Conservation (phyloP, 1,140 invertebrate genomes). For the Drosophila miranda region DNA sequence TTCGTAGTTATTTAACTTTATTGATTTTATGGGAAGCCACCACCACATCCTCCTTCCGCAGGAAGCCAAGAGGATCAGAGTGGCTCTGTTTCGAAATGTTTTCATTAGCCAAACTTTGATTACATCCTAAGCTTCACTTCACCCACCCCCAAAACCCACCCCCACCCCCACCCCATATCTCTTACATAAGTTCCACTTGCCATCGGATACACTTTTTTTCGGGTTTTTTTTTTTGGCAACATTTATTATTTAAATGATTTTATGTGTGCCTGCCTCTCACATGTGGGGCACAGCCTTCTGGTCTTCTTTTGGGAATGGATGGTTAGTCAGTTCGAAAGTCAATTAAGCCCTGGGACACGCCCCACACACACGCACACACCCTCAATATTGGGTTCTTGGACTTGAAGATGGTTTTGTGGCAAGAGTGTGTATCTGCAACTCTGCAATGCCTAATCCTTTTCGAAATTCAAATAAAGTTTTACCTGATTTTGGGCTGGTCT, state of each 20-base stretch:
- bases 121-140: conserved; percentile 49
- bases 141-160: not conserved
- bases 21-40: conserved; percentile 62
- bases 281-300: conserved; percentile 4
- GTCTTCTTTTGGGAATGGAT: conserved; percentile 18
- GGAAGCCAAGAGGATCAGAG: not conserved
- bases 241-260: conserved; percentile 79
- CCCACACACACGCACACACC: conserved; percentile 3
- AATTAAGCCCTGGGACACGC: conserved; percentile 56
- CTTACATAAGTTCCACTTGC: conserved; percentile 21
- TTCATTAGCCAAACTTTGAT: conserved; percentile 67
- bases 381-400: conserved; percentile 8
- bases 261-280: conserved; percentile 33
- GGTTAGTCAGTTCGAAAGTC: conserved; percentile 74
- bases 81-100: conserved; percentile 66
- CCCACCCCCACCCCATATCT: not conserved
- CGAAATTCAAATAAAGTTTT: conserved; percentile 79
- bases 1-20: conserved; percentile 68
- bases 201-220: conserved; percentile 57
- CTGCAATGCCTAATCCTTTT: conserved; percentile 58
- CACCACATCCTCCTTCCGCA: not conserved
- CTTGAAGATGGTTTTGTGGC: not conserved
- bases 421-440: conserved; percentile 19
- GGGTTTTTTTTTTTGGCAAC: conserved; percentile 10
- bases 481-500: conserved; percentile 51